A percentile compares a stretch with the other conserved stretches of the same genome.
These are phyloP conservation scores for Peromyscus aztecus DNA, from an alignment of 2,797 vertebrate genomes.

Conservation along the genomic window DNA sequence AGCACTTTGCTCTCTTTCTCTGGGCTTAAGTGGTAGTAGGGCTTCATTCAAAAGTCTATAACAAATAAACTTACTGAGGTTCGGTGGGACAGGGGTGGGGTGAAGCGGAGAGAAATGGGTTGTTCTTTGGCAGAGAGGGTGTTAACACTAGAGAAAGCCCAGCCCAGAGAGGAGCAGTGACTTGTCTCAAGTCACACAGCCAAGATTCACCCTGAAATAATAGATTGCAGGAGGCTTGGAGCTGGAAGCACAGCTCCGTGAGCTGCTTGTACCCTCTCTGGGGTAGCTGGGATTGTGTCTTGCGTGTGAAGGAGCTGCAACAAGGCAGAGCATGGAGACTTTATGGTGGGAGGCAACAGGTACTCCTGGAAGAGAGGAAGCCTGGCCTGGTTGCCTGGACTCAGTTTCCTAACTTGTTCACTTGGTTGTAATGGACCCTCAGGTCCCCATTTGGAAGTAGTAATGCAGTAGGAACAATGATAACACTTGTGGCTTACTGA, in stretches of 20 bases:
- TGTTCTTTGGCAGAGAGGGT: background rate
- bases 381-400: too few species aligned
- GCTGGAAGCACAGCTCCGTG: background rate
- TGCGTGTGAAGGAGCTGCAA: rapidly evolving
- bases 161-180: background rate
- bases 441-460: background rate
- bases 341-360: rapidly evolving
- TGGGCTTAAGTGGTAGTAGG: background rate
- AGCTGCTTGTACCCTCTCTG: too few species aligned
- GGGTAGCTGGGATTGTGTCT: background rate
- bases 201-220: background rate
- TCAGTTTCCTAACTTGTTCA: background rate
- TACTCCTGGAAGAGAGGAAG: background rate
- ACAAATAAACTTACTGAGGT: background rate
- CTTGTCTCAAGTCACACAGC: background rate
- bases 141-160: background rate
- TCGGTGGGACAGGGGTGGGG: too few species aligned
- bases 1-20: background rate
- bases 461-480: background rate
- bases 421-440: background rate
- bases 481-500: background rate
- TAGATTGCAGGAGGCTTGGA: rapidly evolving
- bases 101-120: background rate
- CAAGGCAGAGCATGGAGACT: background rate
- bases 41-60: background rate